These are phyloP conservation scores for Campoplex nolae DNA, from an alignment of 2,888 invertebrate genomes.

Conservation along the genomic window DNA sequence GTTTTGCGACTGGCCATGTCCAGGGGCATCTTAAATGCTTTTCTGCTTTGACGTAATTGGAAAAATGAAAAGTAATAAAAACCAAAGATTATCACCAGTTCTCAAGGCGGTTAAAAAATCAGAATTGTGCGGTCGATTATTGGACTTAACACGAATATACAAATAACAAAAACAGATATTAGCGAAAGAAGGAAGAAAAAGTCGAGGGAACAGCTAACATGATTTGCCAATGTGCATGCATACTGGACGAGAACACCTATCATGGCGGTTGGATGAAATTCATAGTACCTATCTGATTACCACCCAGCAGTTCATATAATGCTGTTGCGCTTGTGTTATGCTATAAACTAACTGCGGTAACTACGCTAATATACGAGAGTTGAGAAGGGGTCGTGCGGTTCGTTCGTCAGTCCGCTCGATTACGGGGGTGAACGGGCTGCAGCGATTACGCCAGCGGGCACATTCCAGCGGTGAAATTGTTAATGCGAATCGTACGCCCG, in stretches of 20 bases:
- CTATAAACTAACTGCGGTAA: conserved; percentile 51
- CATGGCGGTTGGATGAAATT: conserved; percentile 49
- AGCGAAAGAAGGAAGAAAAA: not conserved
- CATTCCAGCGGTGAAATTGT: conserved; percentile 69
- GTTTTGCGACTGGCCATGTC: not conserved
- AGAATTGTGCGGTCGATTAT: not conserved
- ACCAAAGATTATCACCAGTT: conserved; percentile 25
- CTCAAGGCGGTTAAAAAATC: not conserved
- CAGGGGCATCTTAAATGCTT: conserved; percentile 1
- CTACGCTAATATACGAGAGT: conserved; percentile 56
- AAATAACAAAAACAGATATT: not conserved
- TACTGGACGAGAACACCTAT: not conserved
- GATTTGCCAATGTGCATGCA: not conserved
- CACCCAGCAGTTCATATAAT: conserved; percentile 31
- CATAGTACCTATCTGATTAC: conserved; percentile 37
- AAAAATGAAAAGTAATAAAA: not conserved
- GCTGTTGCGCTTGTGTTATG: conserved; percentile 28
- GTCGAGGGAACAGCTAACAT: not conserved
- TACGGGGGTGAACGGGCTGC: conserved; percentile 56
- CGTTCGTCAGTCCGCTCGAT: conserved; percentile 49
- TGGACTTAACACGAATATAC: not conserved
- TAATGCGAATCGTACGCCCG: conserved; percentile 66
- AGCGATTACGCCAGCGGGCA: conserved; percentile 61
- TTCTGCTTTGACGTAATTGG: not conserved
- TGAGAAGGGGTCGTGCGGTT: conserved; percentile 37